These are phyloP conservation scores for Glaucidium brasilianum DNA, from an alignment of 2,113 vertebrate species.

Conservation along the genomic window DNA sequence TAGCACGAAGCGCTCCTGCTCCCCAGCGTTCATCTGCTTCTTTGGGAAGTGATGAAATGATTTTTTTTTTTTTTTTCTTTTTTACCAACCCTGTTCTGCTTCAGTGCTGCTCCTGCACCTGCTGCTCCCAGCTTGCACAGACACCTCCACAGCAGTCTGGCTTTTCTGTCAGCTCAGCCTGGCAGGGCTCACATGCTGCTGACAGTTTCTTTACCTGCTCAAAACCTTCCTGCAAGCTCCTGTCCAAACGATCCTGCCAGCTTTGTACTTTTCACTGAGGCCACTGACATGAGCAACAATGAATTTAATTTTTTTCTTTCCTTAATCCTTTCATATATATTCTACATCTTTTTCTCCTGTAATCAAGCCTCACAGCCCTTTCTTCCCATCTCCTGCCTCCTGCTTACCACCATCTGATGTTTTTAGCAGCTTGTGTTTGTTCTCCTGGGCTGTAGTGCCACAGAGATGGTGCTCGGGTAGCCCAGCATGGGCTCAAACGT, in stretches of 20 bases:
- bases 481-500: not conserved
- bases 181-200: not conserved
- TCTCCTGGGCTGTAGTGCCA: not conserved
- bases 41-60: not conserved
- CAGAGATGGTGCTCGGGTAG: not conserved
- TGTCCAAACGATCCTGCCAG: not conserved
- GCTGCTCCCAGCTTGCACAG: not conserved
- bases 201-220: not conserved
- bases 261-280: not conserved
- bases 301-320: not conserved
- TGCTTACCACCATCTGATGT: accelerated
- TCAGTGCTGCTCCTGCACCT: not conserved
- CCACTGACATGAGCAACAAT: not conserved
- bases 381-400: not conserved
- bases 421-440: not conserved
- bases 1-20: not conserved
- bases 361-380: not conserved
- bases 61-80: not conserved
- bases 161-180: not conserved
- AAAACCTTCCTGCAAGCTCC: not conserved
- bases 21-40: not conserved
- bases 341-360: not conserved
- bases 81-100: no score
- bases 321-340: not conserved
- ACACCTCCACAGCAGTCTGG: not conserved